A percentile compares a stretch with the other conserved stretches of the same genome.
phyloP scores from a whole-genome alignment of 2,888 invertebrate species.

The Tanytarsus gracilentus region DNA sequence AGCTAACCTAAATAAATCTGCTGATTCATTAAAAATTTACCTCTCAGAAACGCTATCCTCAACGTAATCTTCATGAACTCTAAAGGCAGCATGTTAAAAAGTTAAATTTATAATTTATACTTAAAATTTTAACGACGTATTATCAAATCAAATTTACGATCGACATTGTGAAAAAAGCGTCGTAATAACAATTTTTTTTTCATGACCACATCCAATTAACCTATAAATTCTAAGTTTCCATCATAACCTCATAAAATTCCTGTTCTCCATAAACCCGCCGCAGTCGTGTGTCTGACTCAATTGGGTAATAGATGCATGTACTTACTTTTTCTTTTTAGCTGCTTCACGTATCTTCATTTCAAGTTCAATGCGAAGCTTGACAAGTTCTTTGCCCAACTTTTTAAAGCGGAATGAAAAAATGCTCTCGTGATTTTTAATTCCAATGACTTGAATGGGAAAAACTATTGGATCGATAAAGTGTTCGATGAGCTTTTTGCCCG shows the following conservation, averaged over 20 bases:
- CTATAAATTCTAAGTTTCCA: too few relatives aligned
- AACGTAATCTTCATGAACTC: constrained; percentile 8
- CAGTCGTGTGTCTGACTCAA: too few relatives aligned
- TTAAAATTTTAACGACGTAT: too few relatives aligned
- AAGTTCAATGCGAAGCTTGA: constrained; percentile 48
- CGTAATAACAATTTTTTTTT: too few relatives aligned
- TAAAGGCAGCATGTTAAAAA: neutral
- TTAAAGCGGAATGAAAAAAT: constrained; percentile 56
- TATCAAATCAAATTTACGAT: too few relatives aligned
- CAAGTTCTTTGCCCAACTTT: constrained; percentile 51
- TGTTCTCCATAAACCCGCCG: too few relatives aligned
- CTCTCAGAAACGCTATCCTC: constrained; percentile 19
- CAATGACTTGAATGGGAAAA: constrained; percentile 52
- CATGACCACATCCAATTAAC: too few relatives aligned
- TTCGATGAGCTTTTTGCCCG: constrained; percentile 52
- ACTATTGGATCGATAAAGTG: constrained; percentile 58
- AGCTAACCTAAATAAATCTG: too few relatives aligned
- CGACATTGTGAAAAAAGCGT: too few relatives aligned
- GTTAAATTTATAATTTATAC: neutral
- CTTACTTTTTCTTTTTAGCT: constrained; percentile 39
- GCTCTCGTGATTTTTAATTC: constrained; percentile 45
- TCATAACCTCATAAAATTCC: too few relatives aligned
- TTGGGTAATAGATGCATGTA: too few relatives aligned
- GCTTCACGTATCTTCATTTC: constrained; percentile 51
- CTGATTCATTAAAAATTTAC: too few relatives aligned